Base-by-base conservation (phyloP, 23 tunicate genomes). In the Styela clava region DNA sequence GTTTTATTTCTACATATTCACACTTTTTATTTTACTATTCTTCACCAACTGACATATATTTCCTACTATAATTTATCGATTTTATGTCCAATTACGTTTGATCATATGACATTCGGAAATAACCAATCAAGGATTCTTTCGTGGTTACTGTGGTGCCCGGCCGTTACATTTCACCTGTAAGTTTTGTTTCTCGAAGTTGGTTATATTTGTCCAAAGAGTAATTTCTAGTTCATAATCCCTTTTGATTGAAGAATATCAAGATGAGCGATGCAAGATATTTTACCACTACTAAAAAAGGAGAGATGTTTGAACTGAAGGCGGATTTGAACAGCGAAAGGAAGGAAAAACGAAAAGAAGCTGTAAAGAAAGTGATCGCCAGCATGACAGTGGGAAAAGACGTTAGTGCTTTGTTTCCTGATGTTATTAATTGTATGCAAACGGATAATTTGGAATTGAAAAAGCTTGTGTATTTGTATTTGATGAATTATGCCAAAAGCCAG, bases 351-450 rank as follows among this genome's bases (percentile, higher is more conserved):
- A 95, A 95, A 73, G 99, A 95, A 74, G 99, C 99, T 24, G 99
- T 95, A 23, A 95, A 95, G 78, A 95, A 95, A 73, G 99, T 95
- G 21, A 95, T 95, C 68, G 99, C 99, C 34, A 89, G 95, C 79
- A 95, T 95, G 99, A 95, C 99, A 65, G 99, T 95, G 25, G 99
- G 99, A 30, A 95, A 95, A 70, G 99, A 95, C 83, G 99, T 95
- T 36, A 91, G 94, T 85, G 93, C 99, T 16, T 64, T 95, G 33
- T 95, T 95, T 77, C 99, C 99, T 34, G 99, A 95, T 69, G 99
- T 95, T 0, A 90, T 95, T 63, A 95, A 95, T 87, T 95, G 99
- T 86, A 95, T 95, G 99, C 99, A 95, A 83, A 95, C 99, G 35
- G 99, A 95, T 70, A 95, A 95, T 74, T 79, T 89, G 85, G 99